Percentiles rank a stretch among this genome's conserved stretches.
Evolutionary conservation across 2,113 vertebrate genomes (phyloP).

Genomic region (Notothenia rossii): DNA sequence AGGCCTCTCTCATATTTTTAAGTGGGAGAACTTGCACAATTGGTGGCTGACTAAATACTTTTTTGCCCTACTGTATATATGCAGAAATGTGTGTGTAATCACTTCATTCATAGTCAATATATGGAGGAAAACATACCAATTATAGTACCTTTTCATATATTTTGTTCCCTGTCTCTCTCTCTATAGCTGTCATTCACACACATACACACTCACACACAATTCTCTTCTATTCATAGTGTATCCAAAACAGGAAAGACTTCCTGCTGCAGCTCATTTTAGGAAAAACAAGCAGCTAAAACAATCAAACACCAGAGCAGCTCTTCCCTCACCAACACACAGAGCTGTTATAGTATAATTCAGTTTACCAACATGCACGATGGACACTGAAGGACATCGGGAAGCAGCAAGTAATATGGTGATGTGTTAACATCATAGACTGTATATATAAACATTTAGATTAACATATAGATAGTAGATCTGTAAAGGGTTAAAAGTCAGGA

Average conservation of each 20-base stretch:
- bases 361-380: constrained; percentile 2
- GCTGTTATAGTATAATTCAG: constrained; percentile 20
- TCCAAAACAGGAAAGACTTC: constrained; percentile 86
- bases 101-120: not conserved
- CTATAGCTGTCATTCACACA: not conserved
- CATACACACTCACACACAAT: constrained; percentile 33
- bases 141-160: not conserved
- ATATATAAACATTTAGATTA: no score
- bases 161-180: not conserved
- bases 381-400: constrained; percentile 8
- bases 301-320: constrained; percentile 59
- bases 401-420: not conserved
- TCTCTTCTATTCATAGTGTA: constrained; percentile 77
- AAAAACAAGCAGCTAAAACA: constrained; percentile 79
- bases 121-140: not conserved
- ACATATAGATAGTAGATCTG: constrained; percentile 1
- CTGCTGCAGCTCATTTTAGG: constrained; percentile 81
- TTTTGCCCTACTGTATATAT: no score
- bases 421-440: not conserved
- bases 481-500: not conserved
- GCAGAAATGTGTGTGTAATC: not conserved
- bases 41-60: no score
- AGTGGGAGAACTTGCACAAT: no score
- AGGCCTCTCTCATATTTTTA: no score
- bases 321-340: constrained; percentile 17